Evolutionary conservation across 2,113 vertebrate genomes (phyloP).

Genomic region (Cochlearius cochlearius): DNA sequence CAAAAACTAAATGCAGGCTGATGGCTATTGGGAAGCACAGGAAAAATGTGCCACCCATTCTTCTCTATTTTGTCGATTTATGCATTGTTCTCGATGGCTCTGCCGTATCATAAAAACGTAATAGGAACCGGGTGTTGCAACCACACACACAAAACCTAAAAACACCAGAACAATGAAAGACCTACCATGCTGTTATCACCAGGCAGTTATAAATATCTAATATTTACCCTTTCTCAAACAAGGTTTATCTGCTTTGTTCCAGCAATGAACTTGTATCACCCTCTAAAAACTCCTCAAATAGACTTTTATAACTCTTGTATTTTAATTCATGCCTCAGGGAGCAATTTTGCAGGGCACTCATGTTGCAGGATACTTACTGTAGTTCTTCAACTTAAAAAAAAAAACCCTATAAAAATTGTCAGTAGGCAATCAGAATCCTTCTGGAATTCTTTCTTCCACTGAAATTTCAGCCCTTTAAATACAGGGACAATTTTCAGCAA

Average conservation of each 20-base stretch:
- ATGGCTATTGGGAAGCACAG: not conserved
- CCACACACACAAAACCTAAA: not conserved
- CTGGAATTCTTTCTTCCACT: not conserved
- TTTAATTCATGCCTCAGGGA: not conserved
- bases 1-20: slow-evolving; percentile 30
- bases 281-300: not conserved
- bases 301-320: not conserved
- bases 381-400: not conserved
- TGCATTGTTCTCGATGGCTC: not conserved
- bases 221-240: not conserved
- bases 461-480: not conserved
- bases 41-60: not conserved
- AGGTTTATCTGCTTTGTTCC: not conserved
- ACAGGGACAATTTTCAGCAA: not conserved
- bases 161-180: not conserved
- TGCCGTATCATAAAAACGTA: not conserved
- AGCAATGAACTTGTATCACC: not conserved
- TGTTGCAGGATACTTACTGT: not conserved
- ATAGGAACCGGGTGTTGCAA: not conserved
- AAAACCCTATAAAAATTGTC: not conserved
- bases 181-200: not conserved
- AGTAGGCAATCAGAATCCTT: not conserved
- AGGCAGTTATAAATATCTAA: slow-evolving; percentile 9
- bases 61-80: not conserved
- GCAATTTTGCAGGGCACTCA: not conserved